Conservation (phyloP, 2,113 vertebrate genomes). For the Herpailurus yagouaroundi region DNA sequence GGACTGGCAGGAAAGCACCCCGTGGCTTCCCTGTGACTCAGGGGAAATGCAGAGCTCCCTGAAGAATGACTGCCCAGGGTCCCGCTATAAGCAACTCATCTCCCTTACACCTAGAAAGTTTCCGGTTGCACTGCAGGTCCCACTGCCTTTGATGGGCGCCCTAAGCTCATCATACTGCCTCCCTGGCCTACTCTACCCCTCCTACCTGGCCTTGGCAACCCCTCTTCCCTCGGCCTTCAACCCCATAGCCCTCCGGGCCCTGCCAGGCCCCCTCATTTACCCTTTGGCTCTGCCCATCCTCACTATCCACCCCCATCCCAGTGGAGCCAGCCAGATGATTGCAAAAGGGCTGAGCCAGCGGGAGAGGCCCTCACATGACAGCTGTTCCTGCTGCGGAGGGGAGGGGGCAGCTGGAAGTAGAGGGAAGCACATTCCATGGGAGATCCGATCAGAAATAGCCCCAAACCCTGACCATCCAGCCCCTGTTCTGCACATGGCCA, state of each 20-base stretch:
- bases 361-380: conserved; percentile 73
- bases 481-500: background rate
- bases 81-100: background rate
- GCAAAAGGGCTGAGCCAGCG: conserved; percentile 80
- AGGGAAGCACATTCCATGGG: conserved; percentile 67
- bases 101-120: background rate
- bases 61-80: conserved; percentile 5
- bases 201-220: background rate
- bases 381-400: conserved; percentile 52
- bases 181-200: background rate
- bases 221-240: background rate
- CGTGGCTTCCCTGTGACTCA: conserved; percentile 62
- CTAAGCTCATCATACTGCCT: background rate
- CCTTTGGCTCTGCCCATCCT: conserved; percentile 33
- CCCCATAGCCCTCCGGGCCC: background rate
- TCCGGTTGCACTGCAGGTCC: background rate
- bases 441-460: conserved; percentile 56
- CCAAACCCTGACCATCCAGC: background rate
- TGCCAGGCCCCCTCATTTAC: background rate
- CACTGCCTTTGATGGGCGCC: background rate
- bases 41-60: conserved; percentile 24
- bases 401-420: conserved; percentile 59
- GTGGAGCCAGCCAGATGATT: conserved; percentile 53
- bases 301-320: conserved; percentile 28
- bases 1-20: background rate